phyloP scores from a whole-genome alignment of 2,888 invertebrate species.

The Thereva unica region DNA sequence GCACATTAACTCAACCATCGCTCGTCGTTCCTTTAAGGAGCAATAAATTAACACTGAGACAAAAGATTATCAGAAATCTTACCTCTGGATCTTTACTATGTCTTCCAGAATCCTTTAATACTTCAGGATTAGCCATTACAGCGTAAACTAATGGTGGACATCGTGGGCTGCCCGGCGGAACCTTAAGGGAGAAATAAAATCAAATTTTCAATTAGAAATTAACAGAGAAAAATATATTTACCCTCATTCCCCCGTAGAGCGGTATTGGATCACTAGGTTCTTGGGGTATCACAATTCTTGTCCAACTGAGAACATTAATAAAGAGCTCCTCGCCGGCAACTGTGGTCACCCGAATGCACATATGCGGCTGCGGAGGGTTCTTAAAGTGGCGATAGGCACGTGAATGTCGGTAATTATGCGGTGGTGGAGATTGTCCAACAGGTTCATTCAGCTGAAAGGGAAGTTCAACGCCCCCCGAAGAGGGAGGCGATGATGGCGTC shows the following conservation, averaged over 20 bases:
- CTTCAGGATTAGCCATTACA: slow-evolving; percentile 74
- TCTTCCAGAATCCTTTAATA: slow-evolving; percentile 70
- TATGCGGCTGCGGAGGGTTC: slow-evolving; percentile 76
- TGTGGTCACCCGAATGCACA: slow-evolving; percentile 69
- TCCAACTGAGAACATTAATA: slow-evolving; percentile 75
- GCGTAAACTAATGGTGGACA: slow-evolving; percentile 70
- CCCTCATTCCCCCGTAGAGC: slow-evolving; percentile 74
- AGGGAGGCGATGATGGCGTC: slow-evolving; percentile 30
- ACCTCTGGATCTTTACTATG: slow-evolving; percentile 68
- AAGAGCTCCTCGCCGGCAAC: slow-evolving; percentile 62
- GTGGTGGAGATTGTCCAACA: slow-evolving; percentile 57
- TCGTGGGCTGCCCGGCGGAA: slow-evolving; percentile 65
- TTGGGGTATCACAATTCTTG: slow-evolving; percentile 70
- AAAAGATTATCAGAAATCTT: slow-evolving; percentile 44
- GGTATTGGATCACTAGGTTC: slow-evolving; percentile 70
- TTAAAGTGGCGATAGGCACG: slow-evolving; percentile 70
- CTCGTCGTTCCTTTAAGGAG: slow-evolving; percentile 64
- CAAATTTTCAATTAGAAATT: slow-evolving; percentile 5
- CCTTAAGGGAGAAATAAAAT: slow-evolving; percentile 52
- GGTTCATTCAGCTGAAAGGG: slow-evolving; percentile 26
- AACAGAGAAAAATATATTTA: slow-evolving; percentile 48
- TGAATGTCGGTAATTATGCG: slow-evolving; percentile 64
- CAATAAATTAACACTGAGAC: not conserved
- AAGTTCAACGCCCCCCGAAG: slow-evolving; percentile 23
- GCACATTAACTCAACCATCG: slow-evolving; percentile 69